phyloP scores from a whole-genome alignment of 2,113 vertebrate genomes.

The Emberiza fucata region DNA sequence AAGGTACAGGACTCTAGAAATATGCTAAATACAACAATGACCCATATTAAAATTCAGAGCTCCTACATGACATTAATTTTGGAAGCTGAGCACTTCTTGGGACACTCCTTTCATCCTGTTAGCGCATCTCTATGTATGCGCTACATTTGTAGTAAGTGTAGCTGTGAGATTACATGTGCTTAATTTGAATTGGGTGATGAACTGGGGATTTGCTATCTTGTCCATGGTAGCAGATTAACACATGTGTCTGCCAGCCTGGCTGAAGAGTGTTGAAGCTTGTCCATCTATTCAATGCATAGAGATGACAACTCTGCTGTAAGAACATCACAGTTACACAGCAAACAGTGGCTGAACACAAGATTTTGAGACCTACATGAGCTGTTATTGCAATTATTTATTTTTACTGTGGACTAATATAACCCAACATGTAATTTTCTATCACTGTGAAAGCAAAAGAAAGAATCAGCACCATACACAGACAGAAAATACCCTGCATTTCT shows the following conservation, averaged over 20 bases:
- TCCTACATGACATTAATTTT: not conserved
- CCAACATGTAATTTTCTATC: not conserved
- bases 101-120: too few relatives aligned
- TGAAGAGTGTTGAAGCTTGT: constrained; percentile 22
- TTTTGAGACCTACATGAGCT: not conserved
- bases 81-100: constrained; percentile 19
- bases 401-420: not conserved
- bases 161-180: too few relatives aligned
- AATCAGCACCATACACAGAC: not conserved
- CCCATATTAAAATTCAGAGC: not conserved
- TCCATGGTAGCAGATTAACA: constrained; percentile 16
- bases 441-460: not conserved
- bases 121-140: too few relatives aligned
- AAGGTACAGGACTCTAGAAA: too few relatives aligned
- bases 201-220: constrained; percentile 10
- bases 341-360: not conserved
- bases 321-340: fast-evolving
- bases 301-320: not conserved
- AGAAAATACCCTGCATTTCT: not conserved
- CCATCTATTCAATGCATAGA: not conserved
- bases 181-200: too few relatives aligned
- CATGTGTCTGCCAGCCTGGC: not conserved
- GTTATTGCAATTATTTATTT: not conserved
- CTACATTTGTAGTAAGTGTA: too few relatives aligned
- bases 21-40: too few relatives aligned